Evolutionary conservation across 2,797 vertebrate genomes (phyloP).

Genomic region (Halcyon chelicuti): DNA sequence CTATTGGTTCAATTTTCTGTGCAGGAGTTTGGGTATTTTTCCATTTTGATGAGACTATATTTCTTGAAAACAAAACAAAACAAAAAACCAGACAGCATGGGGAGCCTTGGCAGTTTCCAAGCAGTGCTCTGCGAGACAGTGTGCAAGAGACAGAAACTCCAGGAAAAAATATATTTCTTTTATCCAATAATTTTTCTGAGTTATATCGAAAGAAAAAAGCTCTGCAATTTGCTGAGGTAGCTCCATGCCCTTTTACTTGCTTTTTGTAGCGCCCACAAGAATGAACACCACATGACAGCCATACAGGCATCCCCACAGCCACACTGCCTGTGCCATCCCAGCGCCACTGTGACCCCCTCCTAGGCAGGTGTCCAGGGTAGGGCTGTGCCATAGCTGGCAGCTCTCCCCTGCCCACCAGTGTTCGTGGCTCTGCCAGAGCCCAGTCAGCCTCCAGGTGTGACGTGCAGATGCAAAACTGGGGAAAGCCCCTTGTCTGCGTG

Average conservation of each 20-base stretch:
- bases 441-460: background rate
- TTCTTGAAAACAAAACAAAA: background rate
- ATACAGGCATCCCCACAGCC: background rate
- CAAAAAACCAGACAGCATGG: background rate
- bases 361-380: rapidly evolving
- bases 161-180: background rate
- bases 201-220: background rate
- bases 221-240: rapidly evolving
- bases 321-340: background rate
- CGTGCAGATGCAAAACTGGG: background rate
- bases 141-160: background rate
- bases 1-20: background rate
- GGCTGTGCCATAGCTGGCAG: background rate
- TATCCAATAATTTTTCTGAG: background rate
- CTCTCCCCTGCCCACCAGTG: background rate
- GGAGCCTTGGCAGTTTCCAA: background rate
- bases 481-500: background rate
- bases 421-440: background rate
- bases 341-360: background rate
- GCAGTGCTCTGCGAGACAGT: background rate
- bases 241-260: background rate
- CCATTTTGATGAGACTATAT: background rate
- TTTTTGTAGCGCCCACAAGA: background rate
- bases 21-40: background rate
- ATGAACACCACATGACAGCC: rapidly evolving